Evolutionary conservation across 2,888 invertebrate species (phyloP).

Genomic region (Agriopis marginaria): DNA sequence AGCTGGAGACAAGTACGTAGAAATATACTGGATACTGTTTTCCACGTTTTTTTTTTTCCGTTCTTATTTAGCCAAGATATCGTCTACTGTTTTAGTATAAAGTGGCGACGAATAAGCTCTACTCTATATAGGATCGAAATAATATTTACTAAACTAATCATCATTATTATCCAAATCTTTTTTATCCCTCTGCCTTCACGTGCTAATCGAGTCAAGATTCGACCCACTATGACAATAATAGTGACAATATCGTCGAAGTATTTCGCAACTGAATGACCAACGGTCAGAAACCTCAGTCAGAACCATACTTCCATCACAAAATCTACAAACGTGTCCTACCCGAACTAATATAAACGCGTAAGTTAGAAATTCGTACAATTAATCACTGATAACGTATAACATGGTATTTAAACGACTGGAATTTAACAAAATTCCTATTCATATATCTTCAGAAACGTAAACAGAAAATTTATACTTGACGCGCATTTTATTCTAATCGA

Average conservation of each 20-base stretch:
- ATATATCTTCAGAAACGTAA: slow-evolving; percentile 14
- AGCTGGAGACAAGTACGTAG: neutral
- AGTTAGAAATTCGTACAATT: slow-evolving; percentile 32
- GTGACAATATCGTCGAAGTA: too few species aligned
- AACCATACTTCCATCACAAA: too few species aligned
- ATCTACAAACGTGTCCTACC: too few species aligned
- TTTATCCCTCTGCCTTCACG: too few species aligned
- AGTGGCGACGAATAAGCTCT: neutral
- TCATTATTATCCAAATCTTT: too few species aligned
- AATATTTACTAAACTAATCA: neutral
- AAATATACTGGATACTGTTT: slow-evolving; percentile 1
- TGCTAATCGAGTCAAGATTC: too few species aligned
- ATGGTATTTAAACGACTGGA: slow-evolving; percentile 24
- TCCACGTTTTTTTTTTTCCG: neutral
- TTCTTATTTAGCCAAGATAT: neutral
- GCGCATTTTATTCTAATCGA: slow-evolving; percentile 17
- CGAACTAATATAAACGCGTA: neutral
- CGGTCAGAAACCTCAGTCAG: too few species aligned
- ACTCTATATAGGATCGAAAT: neutral
- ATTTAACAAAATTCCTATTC: slow-evolving; percentile 27
- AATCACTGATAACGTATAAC: slow-evolving; percentile 30
- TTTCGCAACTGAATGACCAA: too few species aligned
- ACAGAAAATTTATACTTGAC: slow-evolving; percentile 11
- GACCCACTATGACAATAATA: too few species aligned
- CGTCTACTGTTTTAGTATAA: neutral